phyloP scores from a whole-genome alignment of 2,888 invertebrate species.

The Drosophila nr. fundita region DNA sequence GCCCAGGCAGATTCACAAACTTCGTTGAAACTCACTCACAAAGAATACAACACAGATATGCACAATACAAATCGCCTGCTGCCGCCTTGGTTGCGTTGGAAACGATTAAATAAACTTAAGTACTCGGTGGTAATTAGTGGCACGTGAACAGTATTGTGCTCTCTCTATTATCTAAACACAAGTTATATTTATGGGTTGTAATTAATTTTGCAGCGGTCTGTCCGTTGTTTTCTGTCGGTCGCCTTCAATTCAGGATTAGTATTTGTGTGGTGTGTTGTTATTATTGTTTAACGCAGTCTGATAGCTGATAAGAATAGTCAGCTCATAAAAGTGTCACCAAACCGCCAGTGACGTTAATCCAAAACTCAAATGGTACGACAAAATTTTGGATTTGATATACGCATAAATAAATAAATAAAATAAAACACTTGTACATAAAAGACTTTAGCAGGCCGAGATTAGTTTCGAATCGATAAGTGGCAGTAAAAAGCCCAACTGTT shows the following conservation, averaged over 20 bases:
- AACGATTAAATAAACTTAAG: slow-evolving; percentile 46
- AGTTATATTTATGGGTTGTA: slow-evolving; percentile 56
- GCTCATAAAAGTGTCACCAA: slow-evolving; percentile 71
- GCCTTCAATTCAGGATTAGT: slow-evolving; percentile 36
- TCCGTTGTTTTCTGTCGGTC: slow-evolving; percentile 15
- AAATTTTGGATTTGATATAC: slow-evolving; percentile 22
- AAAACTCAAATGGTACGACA: slow-evolving; percentile 16
- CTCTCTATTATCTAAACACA: slow-evolving; percentile 40
- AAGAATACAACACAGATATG: background rate
- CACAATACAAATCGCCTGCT: slow-evolving; percentile 2
- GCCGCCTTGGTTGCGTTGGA: background rate
- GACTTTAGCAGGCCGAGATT: slow-evolving; percentile 20
- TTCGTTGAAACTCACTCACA: background rate
- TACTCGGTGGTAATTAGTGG: slow-evolving; percentile 61
- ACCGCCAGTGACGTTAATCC: slow-evolving; percentile 51
- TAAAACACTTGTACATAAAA: slow-evolving; percentile 18
- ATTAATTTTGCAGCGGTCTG: slow-evolving; percentile 46
- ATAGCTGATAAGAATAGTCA: slow-evolving; percentile 59
- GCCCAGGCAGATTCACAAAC: slow-evolving; percentile 67
- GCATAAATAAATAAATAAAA: background rate
- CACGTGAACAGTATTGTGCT: slow-evolving; percentile 60
- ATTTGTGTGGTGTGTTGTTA: slow-evolving; percentile 10
- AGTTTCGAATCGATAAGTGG: slow-evolving; percentile 9
- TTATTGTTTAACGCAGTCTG: slow-evolving; percentile 4
- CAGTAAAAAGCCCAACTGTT: slow-evolving; percentile 5